Evolutionary conservation across 2,113 vertebrate genomes (phyloP).

Genomic region (Alexandromys fortis): DNA sequence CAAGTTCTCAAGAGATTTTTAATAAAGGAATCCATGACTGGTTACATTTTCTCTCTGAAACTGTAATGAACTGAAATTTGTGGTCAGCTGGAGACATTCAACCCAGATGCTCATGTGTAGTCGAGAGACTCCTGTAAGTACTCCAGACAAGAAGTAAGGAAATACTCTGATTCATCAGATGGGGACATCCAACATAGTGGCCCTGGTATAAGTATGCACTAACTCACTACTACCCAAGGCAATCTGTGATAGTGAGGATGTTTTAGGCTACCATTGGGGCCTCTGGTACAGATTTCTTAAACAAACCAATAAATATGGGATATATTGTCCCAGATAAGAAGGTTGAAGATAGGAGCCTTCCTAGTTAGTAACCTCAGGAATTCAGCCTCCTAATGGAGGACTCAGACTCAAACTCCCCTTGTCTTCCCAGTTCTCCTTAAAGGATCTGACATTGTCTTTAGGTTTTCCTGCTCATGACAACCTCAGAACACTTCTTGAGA

Average conservation of each 20-base stretch:
- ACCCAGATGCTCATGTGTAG: background rate
- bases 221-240: background rate
- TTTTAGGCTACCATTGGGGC: background rate
- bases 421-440: background rate
- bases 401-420: background rate
- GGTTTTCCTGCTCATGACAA: background rate
- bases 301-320: background rate
- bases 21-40: background rate
- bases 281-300: background rate
- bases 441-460: background rate
- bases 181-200: background rate
- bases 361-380: background rate
- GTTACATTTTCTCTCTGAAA: conserved; percentile 7
- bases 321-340: background rate
- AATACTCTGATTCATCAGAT: background rate
- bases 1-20: background rate
- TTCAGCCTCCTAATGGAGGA: background rate
- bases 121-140: background rate
- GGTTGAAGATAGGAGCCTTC: background rate
- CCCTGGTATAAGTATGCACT: background rate
- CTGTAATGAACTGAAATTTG: background rate
- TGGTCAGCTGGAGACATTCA: background rate
- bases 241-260: background rate
- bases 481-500: background rate
- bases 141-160: background rate